Percentiles rank a stretch among this genome's conserved stretches.
Conservation (phyloP, 1,140 invertebrate genomes). For the Sycophila sp. region DNA sequence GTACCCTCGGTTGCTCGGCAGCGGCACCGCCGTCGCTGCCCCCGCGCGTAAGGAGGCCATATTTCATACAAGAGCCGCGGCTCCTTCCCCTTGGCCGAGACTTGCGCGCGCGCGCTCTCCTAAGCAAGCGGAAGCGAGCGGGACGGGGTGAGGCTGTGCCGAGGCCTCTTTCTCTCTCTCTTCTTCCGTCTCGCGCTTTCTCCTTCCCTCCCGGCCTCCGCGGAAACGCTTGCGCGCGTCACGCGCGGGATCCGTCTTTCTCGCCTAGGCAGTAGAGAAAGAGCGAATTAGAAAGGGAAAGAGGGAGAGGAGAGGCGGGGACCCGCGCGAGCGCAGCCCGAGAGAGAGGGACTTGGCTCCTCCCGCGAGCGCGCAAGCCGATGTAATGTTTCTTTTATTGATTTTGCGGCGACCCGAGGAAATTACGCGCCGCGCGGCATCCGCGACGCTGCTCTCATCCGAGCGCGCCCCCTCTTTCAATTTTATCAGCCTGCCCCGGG, state of each 20-base stretch:
- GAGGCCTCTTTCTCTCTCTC: no score
- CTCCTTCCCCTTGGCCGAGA: no score
- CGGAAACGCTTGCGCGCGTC: neutral
- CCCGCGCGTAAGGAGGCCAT: conserved; percentile 61
- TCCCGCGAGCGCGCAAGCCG: conserved; percentile 58
- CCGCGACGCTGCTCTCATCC: no score
- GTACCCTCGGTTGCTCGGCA: neutral
- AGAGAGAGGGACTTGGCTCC: conserved; percentile 39
- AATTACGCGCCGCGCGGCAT: conserved; percentile 58
- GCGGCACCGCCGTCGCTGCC: conserved; percentile 34
- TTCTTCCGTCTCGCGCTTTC: no score
- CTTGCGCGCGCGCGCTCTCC: neutral
- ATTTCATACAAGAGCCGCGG: conserved; percentile 58
- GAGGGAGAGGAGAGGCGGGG: neutral
- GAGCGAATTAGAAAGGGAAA: conserved; percentile 11
- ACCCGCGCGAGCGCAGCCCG: neutral
- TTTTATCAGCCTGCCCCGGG: no score
- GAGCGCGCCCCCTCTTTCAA: no score
- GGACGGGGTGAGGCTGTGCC: no score
- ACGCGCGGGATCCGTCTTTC: neutral
- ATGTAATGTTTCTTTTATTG: conserved; percentile 69
- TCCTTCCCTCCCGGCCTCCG: no score
- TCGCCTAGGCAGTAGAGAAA: neutral
- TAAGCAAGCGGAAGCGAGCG: neutral
- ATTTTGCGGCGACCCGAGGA: conserved; percentile 64